Evolutionary conservation across 2,113 vertebrate genomes (phyloP).

Genomic region (Elaphurus davidianus): DNA sequence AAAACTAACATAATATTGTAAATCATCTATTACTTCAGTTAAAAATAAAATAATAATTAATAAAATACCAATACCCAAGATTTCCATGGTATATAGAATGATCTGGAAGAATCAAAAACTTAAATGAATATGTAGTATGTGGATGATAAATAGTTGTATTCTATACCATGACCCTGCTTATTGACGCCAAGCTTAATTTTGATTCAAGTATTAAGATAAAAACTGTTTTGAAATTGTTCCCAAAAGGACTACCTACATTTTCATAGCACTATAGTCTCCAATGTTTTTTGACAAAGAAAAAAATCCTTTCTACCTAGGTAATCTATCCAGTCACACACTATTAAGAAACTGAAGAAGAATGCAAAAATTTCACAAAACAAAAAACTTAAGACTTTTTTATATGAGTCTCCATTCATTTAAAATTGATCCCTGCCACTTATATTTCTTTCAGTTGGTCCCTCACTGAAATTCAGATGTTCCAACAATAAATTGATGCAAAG

Average conservation of each 20-base stretch:
- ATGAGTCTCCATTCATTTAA: not conserved
- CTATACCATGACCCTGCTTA: not conserved
- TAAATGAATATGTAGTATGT: not conserved
- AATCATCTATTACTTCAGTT: not conserved
- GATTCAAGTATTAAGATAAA: not conserved
- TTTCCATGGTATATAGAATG: not conserved
- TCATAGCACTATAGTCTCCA: not conserved
- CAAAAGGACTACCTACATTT: not conserved
- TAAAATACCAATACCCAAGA: not conserved
- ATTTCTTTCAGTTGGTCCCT: not conserved
- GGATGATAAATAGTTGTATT: not conserved
- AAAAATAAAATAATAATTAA: not conserved
- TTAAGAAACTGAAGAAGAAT: not conserved
- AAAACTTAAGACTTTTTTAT: not conserved
- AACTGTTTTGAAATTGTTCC: not conserved
- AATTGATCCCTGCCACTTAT: not conserved
- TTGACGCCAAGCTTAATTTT: not conserved
- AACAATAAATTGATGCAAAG: not conserved
- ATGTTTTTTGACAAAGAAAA: not conserved
- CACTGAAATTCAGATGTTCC: not conserved
- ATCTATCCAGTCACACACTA: not conserved
- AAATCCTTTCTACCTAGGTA: not conserved
- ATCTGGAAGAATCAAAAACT: not conserved
- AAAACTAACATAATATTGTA: not conserved
- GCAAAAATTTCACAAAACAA: not conserved